These are phyloP conservation scores for Centrocercus urophasianus DNA, from an alignment of 2,113 vertebrate species.

Conservation along the genomic window DNA sequence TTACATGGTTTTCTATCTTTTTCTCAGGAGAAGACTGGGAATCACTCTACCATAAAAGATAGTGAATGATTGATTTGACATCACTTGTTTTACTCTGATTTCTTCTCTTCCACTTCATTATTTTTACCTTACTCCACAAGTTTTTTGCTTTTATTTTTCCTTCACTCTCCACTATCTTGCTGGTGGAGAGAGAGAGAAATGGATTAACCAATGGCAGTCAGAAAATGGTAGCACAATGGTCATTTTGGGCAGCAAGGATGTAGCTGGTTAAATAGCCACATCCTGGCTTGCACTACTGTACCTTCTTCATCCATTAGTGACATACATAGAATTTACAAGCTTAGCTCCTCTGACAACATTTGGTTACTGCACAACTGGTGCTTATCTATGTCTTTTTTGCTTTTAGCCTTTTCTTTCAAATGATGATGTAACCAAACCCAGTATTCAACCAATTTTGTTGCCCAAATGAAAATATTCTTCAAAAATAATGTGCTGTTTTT, in stretches of 20 bases:
- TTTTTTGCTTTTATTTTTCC: not conserved
- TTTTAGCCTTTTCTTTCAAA: not conserved
- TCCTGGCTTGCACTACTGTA: not conserved
- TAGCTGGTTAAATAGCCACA: not conserved
- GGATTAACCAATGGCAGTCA: not conserved
- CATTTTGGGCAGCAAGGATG: not conserved
- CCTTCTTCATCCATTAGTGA: not conserved
- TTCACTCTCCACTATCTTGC: rapidly evolving
- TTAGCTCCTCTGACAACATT: not conserved
- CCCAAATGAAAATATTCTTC: not conserved
- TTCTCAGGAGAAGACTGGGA: rapidly evolving
- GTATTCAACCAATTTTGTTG: not conserved
- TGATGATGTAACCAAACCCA: not conserved
- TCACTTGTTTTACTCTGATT: not conserved
- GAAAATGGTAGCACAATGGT: not conserved
- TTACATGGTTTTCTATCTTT: not conserved
- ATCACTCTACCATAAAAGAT: not conserved
- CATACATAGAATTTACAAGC: not conserved
- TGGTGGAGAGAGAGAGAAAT: rapidly evolving
- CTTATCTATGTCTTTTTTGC: rapidly evolving
- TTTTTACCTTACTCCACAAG: not conserved
- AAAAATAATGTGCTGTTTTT: not conserved
- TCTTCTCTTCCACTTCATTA: not conserved
- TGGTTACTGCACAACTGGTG: not conserved
- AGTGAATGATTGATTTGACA: not conserved